Percentiles rank a stretch among this genome's conserved stretches.
phyloP scores from a whole-genome alignment of 2,797 vertebrate genomes.

The Somateria mollissima region DNA sequence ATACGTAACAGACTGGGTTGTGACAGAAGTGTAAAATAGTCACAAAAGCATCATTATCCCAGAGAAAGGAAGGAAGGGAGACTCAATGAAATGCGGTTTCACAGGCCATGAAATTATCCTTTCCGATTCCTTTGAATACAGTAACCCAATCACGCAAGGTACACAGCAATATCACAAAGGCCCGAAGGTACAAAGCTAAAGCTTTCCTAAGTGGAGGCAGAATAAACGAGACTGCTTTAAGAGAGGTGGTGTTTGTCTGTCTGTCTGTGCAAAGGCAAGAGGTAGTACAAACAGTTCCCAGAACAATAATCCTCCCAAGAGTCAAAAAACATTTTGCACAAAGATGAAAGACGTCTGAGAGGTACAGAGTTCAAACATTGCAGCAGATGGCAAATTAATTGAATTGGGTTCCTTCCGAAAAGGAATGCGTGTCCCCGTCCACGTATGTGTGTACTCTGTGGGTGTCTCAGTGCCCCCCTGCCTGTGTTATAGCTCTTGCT shows the following conservation, averaged over 20 bases:
- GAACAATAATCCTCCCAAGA: background rate
- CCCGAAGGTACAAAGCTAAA: background rate
- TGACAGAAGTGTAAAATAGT: background rate
- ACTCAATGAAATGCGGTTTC: background rate
- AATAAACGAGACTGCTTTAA: background rate
- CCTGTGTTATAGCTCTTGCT: background rate
- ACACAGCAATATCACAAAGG: background rate
- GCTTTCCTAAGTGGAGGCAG: background rate
- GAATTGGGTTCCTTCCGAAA: background rate
- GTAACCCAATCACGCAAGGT: background rate
- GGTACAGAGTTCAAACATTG: background rate
- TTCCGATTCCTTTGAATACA: background rate
- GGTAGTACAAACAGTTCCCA: background rate
- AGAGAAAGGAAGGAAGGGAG: background rate
- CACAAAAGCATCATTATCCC: background rate
- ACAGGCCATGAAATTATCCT: background rate
- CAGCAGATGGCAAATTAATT: background rate
- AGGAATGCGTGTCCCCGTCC: fast-evolving
- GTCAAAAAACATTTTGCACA: background rate
- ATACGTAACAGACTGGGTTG: no score
- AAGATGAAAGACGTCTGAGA: background rate
- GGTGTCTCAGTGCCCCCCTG: background rate
- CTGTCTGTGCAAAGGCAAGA: background rate
- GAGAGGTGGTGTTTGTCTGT: fast-evolving
- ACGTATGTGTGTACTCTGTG: fast-evolving